Percentiles rank a stretch among this genome's conserved stretches.
phyloP scores from a whole-genome alignment of 2,888 invertebrate species.

The Brassicogethes aeneus region DNA sequence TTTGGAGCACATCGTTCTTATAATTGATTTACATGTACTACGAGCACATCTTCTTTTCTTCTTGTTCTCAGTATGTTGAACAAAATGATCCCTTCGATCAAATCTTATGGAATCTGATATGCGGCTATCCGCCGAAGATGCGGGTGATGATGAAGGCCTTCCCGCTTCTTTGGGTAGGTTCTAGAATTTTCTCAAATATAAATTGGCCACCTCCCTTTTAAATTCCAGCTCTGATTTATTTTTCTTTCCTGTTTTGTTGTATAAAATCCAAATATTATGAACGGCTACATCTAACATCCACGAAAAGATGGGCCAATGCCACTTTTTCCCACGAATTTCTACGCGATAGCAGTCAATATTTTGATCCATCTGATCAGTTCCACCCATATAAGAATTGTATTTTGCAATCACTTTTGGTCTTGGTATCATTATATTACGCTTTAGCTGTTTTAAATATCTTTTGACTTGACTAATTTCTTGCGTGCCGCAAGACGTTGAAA shows the following conservation, averaged over 20 bases:
- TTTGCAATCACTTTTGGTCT: conserved; percentile 14
- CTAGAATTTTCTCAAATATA: conserved; percentile 10
- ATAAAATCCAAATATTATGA: conserved; percentile 13
- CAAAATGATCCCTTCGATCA: too few species aligned
- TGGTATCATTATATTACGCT: conserved; percentile 12
- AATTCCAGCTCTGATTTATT: conserved; percentile 10
- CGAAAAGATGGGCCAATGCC: conserved; percentile 5
- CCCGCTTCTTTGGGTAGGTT: conserved; percentile 9
- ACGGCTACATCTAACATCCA: too few species aligned
- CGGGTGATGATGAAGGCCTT: conserved; percentile 4
- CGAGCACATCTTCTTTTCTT: too few species aligned
- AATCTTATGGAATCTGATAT: too few species aligned
- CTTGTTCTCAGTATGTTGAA: too few species aligned
- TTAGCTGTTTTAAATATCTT: not conserved
- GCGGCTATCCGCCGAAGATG: too few species aligned
- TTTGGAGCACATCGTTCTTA: too few species aligned
- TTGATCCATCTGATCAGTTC: conserved; percentile 18
- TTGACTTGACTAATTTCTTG: not conserved
- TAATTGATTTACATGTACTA: too few species aligned
- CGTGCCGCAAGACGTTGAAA: not conserved
- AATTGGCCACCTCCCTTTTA: conserved; percentile 8
- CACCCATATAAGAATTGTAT: conserved; percentile 21
- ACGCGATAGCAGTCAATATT: conserved; percentile 9
- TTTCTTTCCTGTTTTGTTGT: conserved; percentile 4
- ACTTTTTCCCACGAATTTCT: too few species aligned